These are phyloP conservation scores for Volucella zonaria DNA, from an alignment of 2,888 invertebrate genomes.

Conservation along the genomic window DNA sequence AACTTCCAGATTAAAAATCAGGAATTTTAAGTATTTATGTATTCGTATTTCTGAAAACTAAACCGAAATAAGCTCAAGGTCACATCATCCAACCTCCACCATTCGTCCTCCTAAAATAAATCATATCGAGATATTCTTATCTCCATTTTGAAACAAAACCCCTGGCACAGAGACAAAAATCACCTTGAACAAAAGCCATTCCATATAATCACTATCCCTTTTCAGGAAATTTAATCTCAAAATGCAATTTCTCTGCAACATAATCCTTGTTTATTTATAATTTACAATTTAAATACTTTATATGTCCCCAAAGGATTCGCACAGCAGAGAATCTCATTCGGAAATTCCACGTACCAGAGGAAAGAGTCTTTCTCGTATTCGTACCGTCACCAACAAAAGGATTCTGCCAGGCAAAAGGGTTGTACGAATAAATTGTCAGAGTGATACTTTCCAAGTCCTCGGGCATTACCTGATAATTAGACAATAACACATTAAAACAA, in stretches of 20 bases:
- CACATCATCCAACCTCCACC: neutral
- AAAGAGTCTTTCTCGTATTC: neutral
- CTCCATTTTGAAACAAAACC: neutral
- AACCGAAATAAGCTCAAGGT: neutral
- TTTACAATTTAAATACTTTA: constrained; percentile 74
- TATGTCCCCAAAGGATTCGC: constrained; percentile 53
- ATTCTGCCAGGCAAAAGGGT: constrained; percentile 53
- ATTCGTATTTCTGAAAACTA: neutral
- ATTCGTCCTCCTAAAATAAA: neutral
- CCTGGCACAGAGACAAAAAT: neutral
- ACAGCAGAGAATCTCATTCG: constrained; percentile 21
- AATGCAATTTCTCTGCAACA: constrained; percentile 60
- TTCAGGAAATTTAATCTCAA: constrained; percentile 54
- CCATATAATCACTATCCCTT: constrained; percentile 37
- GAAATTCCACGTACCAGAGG: constrained; percentile 38
- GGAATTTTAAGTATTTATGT: no score
- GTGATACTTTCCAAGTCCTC: constrained; percentile 68
- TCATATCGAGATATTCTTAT: neutral
- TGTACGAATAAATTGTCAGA: constrained; percentile 64
- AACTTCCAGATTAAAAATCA: no score
- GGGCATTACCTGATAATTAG: constrained; percentile 74
- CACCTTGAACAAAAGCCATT: constrained; percentile 11
- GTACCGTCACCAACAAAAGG: neutral
- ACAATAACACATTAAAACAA: constrained; percentile 73
- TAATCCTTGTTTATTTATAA: constrained; percentile 73